Conservation (phyloP, 2,113 vertebrate species). For the Lepisosteus oculatus region DNA sequence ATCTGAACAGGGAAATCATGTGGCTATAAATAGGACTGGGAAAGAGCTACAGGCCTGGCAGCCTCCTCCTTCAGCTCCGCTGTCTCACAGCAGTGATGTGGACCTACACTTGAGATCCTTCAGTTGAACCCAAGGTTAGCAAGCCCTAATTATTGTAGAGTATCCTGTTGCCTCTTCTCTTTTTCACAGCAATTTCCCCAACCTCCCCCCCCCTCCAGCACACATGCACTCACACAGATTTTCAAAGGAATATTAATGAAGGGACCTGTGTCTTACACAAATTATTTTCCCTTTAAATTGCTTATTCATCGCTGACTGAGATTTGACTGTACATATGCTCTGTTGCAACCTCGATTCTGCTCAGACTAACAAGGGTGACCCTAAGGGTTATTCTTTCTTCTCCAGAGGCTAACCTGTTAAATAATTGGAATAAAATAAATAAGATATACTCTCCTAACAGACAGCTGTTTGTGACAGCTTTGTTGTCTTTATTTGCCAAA, state of each 20-base stretch:
- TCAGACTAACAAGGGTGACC: constrained; percentile 52
- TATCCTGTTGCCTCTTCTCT: too few species aligned
- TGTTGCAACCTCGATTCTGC: constrained; percentile 47
- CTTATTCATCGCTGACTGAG: constrained; percentile 46
- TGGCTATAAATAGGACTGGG: background rate
- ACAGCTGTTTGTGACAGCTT: constrained; percentile 98
- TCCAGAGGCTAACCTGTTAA: constrained; percentile 61
- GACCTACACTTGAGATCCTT: too few species aligned
- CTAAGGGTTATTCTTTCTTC: constrained; percentile 53
- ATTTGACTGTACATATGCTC: constrained; percentile 37
- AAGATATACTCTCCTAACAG: constrained; percentile 68
- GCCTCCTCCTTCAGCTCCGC: background rate
- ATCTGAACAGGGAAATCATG: background rate
- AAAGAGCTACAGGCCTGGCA: background rate
- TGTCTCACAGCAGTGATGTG: background rate
- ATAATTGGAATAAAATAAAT: constrained; percentile 75
- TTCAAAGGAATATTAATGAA: too few species aligned
- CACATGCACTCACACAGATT: background rate
- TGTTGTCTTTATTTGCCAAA: constrained; percentile 86
- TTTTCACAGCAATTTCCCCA: too few species aligned
- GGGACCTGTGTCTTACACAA: too few species aligned
- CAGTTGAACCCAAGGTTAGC: too few species aligned
- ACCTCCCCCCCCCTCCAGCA: background rate
- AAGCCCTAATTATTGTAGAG: too few species aligned
- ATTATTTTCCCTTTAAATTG: too few species aligned